A percentile compares a stretch with the other conserved stretches of the same genome.
Evolutionary conservation across 2,888 invertebrate species (phyloP).

Genomic region (Agriopis leucophaearia): DNA sequence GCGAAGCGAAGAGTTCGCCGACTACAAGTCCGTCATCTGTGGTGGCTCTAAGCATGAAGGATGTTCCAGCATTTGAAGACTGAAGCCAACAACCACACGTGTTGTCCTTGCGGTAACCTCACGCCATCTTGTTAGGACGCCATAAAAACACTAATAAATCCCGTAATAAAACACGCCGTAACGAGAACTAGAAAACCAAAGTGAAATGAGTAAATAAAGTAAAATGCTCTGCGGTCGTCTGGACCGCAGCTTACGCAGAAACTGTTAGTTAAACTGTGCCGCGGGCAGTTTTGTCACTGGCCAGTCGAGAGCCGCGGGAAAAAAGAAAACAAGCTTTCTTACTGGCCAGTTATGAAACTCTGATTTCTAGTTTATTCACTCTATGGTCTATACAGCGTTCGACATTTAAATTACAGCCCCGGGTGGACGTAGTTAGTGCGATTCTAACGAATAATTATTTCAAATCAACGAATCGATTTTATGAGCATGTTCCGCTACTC

Average conservation of each 20-base stretch:
- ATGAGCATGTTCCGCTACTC: slow-evolving; percentile 66
- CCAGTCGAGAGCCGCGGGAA: slow-evolving; percentile 37
- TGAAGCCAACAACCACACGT: slow-evolving; percentile 35
- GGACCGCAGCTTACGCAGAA: slow-evolving; percentile 33
- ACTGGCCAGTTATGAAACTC: slow-evolving; percentile 35
- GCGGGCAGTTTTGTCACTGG: slow-evolving; percentile 23
- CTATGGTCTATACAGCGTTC: slow-evolving; percentile 15
- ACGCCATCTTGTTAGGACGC: slow-evolving; percentile 53
- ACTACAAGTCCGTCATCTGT: background rate
- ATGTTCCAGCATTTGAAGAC: background rate
- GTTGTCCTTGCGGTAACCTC: slow-evolving; percentile 44
- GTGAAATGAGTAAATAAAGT: slow-evolving; percentile 26
- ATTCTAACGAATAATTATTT: slow-evolving; percentile 51
- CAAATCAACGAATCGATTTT: slow-evolving; percentile 75
- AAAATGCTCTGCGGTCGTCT: slow-evolving; percentile 49
- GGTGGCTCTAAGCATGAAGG: background rate
- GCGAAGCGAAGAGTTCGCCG: too few species aligned
- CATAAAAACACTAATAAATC: slow-evolving; percentile 61
- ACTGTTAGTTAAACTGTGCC: slow-evolving; percentile 50
- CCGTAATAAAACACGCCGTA: slow-evolving; percentile 70
- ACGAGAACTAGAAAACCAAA: slow-evolving; percentile 62
- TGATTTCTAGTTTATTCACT: slow-evolving; percentile 20
- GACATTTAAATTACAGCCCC: slow-evolving; percentile 64
- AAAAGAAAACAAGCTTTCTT: slow-evolving; percentile 49
- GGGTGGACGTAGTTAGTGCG: slow-evolving; percentile 48